Evolutionary conservation across 1,140 invertebrate genomes (phyloP), one percentile per base, ranked within the genome.

Genomic region (Drosophila teissieri): DNA sequence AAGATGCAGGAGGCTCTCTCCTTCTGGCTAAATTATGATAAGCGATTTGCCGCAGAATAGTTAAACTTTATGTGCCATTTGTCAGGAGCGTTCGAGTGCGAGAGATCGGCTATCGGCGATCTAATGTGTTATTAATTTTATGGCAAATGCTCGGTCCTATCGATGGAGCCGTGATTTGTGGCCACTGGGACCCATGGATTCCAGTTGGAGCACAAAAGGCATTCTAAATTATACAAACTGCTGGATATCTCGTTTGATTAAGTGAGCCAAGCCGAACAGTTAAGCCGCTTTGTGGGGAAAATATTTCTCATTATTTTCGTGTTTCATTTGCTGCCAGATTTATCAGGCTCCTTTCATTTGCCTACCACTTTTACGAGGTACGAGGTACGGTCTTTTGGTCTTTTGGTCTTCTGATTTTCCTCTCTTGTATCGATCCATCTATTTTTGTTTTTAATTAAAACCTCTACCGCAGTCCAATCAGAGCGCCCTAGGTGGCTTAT

Each of bases 191-290:
- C 14, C 51, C 15, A 31, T 15, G 14, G 27, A 57, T 8, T 60
- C 69, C 48, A 62, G 51, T 27, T 63, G 73, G 49, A 57, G 51
- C 53, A 88, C 82, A 88, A 88, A 88, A 88, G 63, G 68, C 84
- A 84, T 89, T 89, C 80, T 89, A 89, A 88, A 85, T 89, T 85
- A 75, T 76, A 75, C 78, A 80, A 91, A 63, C 90, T 67, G 90
- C 80, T 84, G 90, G 82, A 91, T 84, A 90, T 74, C 90, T 90
- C 75, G 75, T 90, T 91, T 91, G 82, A 91, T 91, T 91, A 91
- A 91, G 80, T 90, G 70, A 74, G 19, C 74, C 60, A 42, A 85
- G 68, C 64, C 64, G 64, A 46, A 83, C 80, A 79, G 80, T 83
- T 83, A 79, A 80, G 83, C 67, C 56, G 81, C 78, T 83, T 80